Percentiles rank a stretch among this genome's conserved stretches.
Evolutionary conservation across 2,888 invertebrate genomes (phyloP).

Genomic region (Exephanes ischioxanthus): DNA sequence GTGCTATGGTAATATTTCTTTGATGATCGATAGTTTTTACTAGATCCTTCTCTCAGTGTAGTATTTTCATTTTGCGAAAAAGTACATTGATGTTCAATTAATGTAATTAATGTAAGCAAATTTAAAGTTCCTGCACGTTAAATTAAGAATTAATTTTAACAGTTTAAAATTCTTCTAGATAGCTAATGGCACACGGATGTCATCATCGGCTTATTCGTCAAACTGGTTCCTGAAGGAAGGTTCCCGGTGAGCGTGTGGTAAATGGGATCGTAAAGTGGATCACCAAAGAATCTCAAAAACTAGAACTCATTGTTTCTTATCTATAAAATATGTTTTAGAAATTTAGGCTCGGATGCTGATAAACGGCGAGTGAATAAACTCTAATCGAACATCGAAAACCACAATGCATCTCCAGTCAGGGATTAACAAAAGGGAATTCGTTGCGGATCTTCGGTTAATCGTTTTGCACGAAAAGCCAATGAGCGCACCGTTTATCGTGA

Average conservation of each 20-base stretch:
- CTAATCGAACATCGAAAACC: not conserved
- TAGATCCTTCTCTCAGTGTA: too few species aligned
- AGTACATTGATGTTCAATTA: too few species aligned
- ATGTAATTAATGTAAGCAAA: too few species aligned
- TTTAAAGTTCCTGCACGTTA: too few species aligned
- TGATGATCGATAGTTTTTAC: too few species aligned
- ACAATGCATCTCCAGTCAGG: not conserved
- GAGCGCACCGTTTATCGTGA: not conserved
- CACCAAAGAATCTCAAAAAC: not conserved
- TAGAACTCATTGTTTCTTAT: not conserved
- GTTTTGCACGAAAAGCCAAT: constrained; percentile 5
- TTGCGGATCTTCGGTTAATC: not conserved
- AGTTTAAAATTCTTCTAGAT: not conserved
- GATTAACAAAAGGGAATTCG: not conserved
- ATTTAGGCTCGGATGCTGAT: not conserved
- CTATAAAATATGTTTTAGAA: not conserved
- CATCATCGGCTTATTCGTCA: too few species aligned
- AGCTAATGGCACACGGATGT: not conserved
- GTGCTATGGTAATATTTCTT: too few species aligned
- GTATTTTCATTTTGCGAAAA: too few species aligned
- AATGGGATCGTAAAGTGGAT: too few species aligned
- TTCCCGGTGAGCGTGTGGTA: too few species aligned
- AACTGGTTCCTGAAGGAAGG: too few species aligned
- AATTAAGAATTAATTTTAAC: too few species aligned
- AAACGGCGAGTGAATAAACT: not conserved